Evolutionary conservation across 2,888 invertebrate genomes (phyloP), one percentile per base, ranked within the genome.

Genomic region (Timandra comae): DNA sequence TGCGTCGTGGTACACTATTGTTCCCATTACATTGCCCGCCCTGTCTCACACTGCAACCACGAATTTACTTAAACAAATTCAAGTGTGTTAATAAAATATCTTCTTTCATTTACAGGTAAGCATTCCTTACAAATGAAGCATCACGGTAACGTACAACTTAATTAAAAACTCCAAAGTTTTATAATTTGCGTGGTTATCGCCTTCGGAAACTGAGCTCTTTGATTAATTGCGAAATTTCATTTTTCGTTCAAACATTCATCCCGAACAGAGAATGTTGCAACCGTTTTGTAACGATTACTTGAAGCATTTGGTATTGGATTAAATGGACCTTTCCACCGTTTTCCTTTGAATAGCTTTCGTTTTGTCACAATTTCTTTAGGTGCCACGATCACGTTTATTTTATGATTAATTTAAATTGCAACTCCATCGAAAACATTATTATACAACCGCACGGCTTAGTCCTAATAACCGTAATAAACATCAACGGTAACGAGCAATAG

Each of bases 391-490:
- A 16, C 4, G 3, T 16, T 16, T 16, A 38, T 31, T 39, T 43
- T 39, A 58, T 66, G 61, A 68, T 68, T 63, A 69, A 67, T 69
- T 71, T 63, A 65, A 76, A 77, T 71, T 39, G 42, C 68, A 76
- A 72, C 63, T 66, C 66, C 57, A 67, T 63, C 65, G 61, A 65
- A 69, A 72, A 71, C 71, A 71, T 73, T 71, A 71, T 75, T 74
- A 79, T 73, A 71, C 68, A 74, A 73, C 70, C 69, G 63, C 71
- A 64, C 66, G 77, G 76, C 76, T 80, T 76, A 79, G 70, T 72
- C 79, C 80, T 84, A 82, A 84, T 84, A 82, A 81, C 82, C 69
- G 79, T 79, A 84, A 84, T 84, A 82, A 84, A 84, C 84, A 85
- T 84, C 74, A 78, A 73, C 78, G 68, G 80, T 81, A 84, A 81